Conservation (phyloP, 2,113 vertebrate species). For the Malurus alboscapulatus region DNA sequence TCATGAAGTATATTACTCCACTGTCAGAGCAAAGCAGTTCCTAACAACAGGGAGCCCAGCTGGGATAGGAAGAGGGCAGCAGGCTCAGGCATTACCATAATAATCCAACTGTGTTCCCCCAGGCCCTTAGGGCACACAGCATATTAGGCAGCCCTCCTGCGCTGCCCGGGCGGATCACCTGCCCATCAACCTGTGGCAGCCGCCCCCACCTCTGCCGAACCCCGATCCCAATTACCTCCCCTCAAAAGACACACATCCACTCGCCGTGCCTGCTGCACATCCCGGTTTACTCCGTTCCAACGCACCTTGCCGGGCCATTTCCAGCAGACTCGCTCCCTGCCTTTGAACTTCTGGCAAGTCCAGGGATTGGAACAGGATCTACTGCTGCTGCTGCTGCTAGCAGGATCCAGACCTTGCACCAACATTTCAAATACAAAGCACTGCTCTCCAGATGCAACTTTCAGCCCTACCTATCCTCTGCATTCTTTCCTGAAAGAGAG, state of each 20-base stretch:
- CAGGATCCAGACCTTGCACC: background rate
- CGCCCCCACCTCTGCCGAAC: constrained; percentile 60
- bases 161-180: constrained; percentile 80
- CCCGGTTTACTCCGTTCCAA: constrained; percentile 6
- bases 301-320: background rate
- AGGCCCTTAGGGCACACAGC: constrained; percentile 96
- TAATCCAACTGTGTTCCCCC: constrained; percentile 95
- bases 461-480: background rate
- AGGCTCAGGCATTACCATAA: constrained; percentile 99
- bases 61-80: constrained; percentile 98
- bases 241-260: constrained; percentile 51
- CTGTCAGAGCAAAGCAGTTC: constrained; percentile 98
- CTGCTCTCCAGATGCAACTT: background rate
- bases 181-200: constrained; percentile 92
- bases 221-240: constrained; percentile 65
- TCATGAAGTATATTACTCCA: constrained; percentile 99
- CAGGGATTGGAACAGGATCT: background rate
- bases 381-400: background rate
- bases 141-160: constrained; percentile 92
- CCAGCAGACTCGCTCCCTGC: background rate
- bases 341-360: constrained; percentile 52
- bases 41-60: constrained; percentile 96
- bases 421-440: background rate
- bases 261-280: constrained; percentile 13
- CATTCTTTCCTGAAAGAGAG: background rate